Evolutionary conservation across 92 coral and sea anemone species (phyloP).

Genomic region (Ricordea florida): DNA sequence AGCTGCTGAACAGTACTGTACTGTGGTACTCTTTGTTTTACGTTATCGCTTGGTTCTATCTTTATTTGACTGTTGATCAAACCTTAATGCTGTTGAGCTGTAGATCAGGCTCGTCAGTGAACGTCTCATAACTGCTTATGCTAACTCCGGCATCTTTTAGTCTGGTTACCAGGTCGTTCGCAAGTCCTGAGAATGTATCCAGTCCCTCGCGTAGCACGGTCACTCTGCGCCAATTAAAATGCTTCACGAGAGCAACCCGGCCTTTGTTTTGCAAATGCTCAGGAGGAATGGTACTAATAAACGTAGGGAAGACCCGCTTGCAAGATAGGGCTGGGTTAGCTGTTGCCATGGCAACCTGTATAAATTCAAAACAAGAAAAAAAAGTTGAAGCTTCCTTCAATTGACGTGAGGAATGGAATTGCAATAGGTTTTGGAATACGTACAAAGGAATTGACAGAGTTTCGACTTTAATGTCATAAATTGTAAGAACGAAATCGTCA

Average conservation of each 20-base stretch:
- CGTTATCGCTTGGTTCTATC: no score
- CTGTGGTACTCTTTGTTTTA: no score
- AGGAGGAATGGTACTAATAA: slow-evolving; percentile 84
- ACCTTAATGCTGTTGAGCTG: slow-evolving; percentile 49
- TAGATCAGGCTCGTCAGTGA: slow-evolving; percentile 30
- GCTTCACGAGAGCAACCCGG: slow-evolving; percentile 52
- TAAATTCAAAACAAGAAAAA: no score
- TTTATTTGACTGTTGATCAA: background rate
- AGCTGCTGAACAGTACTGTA: no score
- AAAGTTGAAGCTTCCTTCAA: no score
- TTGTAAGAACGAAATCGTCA: background rate
- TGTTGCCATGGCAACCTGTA: slow-evolving; percentile 88
- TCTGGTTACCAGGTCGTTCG: slow-evolving; percentile 63
- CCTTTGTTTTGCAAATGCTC: slow-evolving; percentile 80
- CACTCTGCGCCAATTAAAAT: slow-evolving; percentile 67
- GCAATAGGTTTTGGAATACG: no score
- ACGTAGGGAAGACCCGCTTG: slow-evolving; percentile 62
- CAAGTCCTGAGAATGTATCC: slow-evolving; percentile 69
- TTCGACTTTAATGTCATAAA: no score
- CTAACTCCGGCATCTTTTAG: slow-evolving; percentile 42
- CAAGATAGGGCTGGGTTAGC: slow-evolving; percentile 72
- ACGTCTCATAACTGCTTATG: slow-evolving; percentile 58
- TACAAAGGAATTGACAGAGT: no score
- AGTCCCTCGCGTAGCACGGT: slow-evolving; percentile 64
- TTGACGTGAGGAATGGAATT: no score